phyloP scores from a whole-genome alignment of 2,113 vertebrate genomes.

The Cnemophilus loriae region DNA sequence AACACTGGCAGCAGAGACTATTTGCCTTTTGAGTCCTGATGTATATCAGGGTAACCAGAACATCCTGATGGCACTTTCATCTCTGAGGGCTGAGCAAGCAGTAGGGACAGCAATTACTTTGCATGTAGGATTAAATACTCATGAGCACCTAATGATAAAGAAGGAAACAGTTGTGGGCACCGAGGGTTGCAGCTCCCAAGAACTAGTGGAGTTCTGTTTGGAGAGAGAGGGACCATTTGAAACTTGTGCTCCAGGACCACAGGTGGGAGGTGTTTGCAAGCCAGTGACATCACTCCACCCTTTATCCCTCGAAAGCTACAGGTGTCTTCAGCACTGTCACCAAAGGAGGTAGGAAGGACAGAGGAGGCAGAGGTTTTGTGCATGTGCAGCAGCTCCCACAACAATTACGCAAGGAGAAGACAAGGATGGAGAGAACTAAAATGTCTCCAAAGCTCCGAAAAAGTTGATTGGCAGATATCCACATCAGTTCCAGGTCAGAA shows the following conservation, averaged over 20 bases:
- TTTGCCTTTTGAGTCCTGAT: not conserved
- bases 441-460: not conserved
- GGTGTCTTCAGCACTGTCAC: not conserved
- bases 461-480: not conserved
- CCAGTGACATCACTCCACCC: not conserved
- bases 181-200: not conserved
- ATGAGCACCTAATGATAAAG: not conserved
- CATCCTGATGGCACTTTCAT: not conserved
- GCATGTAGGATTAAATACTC: not conserved
- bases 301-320: not conserved
- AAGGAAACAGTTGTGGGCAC: not conserved
- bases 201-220: not conserved
- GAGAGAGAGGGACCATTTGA: accelerated
- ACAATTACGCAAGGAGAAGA: not conserved
- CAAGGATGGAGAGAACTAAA: not conserved
- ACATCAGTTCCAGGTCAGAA: not conserved
- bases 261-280: not conserved
- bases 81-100: not conserved
- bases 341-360: not conserved
- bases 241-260: not conserved
- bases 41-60: not conserved
- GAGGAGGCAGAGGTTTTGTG: not conserved
- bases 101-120: not conserved
- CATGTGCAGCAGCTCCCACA: not conserved
- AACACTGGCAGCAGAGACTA: not conserved